Conservation (phyloP, 2,797 vertebrate species). For the Dallia pectoralis region DNA sequence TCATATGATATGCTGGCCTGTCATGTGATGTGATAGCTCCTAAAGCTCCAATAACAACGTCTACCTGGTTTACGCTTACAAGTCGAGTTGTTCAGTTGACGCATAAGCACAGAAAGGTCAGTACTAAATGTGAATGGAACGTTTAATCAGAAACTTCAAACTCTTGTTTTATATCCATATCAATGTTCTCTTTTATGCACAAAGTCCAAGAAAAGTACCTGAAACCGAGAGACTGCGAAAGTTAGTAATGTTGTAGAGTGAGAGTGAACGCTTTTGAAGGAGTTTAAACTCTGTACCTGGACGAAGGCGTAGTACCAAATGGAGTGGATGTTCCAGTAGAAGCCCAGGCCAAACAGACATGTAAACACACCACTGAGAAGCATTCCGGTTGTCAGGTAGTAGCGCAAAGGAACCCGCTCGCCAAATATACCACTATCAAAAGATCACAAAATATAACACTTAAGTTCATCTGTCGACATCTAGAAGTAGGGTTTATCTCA, state of each 20-base stretch:
- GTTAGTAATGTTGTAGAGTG: background rate
- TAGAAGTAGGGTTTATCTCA: background rate
- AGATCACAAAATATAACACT: background rate
- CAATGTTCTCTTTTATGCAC: no score
- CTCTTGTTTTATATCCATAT: no score
- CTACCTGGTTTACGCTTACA: no score
- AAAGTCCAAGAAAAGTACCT: no score
- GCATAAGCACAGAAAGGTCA: no score
- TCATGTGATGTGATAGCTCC: slow-evolving; percentile 1
- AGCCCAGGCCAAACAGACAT: slow-evolving; percentile 86
- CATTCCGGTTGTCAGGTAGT: slow-evolving; percentile 91
- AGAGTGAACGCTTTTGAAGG: background rate
- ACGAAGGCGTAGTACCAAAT: slow-evolving; percentile 88
- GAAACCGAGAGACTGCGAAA: background rate
- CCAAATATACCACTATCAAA: slow-evolving; percentile 89
- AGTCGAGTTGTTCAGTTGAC: no score
- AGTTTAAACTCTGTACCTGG: slow-evolving; percentile 78
- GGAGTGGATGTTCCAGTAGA: slow-evolving; percentile 89
- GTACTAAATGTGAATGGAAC: no score
- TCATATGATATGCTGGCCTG: slow-evolving; percentile 37
- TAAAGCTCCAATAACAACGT: no score
- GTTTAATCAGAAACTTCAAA: no score
- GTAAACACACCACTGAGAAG: slow-evolving; percentile 90
- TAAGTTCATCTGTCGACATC: background rate
- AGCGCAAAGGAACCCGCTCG: slow-evolving; percentile 91